These are phyloP conservation scores for Muricea muricata DNA, from an alignment of 92 coral and sea anemone species.

Conservation along the genomic window DNA sequence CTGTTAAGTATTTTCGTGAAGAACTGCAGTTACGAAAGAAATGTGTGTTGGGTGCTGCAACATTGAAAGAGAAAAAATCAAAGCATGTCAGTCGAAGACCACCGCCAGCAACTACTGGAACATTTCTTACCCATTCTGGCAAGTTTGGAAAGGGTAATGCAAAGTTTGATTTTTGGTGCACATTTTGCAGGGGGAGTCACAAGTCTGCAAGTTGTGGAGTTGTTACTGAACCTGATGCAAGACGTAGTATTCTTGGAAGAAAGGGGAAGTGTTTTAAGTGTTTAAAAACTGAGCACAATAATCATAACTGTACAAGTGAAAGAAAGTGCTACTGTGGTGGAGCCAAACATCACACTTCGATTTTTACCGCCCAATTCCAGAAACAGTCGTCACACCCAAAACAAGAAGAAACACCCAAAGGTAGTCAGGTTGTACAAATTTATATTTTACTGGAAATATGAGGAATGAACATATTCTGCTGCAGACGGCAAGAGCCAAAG, in stretches of 20 bases:
- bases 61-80: not conserved
- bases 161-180: constrained; percentile 13
- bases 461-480: not conserved
- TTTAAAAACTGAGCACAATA: constrained; percentile 2
- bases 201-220: constrained; percentile 4
- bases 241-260: not conserved
- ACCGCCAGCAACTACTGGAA: not conserved
- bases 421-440: not conserved
- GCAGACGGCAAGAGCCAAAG: constrained; percentile 16
- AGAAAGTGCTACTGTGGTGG: constrained; percentile 2
- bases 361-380: not conserved
- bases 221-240: constrained; percentile 15
- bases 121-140: constrained; percentile 5
- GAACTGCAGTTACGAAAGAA: constrained; percentile 47
- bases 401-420: not conserved
- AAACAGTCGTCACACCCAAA: not conserved
- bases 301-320: not conserved
- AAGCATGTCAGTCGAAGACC: not conserved
- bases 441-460: not conserved
- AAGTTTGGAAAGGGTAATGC: not conserved
- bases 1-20: constrained; percentile 20
- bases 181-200: constrained; percentile 26
- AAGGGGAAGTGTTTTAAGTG: constrained; percentile 33
- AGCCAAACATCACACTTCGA: not conserved
- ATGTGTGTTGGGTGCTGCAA: constrained; percentile 34